Evolutionary conservation across 2,113 vertebrate genomes (phyloP), one percentile per base, ranked within the genome.

Genomic region (Athene noctua): DNA sequence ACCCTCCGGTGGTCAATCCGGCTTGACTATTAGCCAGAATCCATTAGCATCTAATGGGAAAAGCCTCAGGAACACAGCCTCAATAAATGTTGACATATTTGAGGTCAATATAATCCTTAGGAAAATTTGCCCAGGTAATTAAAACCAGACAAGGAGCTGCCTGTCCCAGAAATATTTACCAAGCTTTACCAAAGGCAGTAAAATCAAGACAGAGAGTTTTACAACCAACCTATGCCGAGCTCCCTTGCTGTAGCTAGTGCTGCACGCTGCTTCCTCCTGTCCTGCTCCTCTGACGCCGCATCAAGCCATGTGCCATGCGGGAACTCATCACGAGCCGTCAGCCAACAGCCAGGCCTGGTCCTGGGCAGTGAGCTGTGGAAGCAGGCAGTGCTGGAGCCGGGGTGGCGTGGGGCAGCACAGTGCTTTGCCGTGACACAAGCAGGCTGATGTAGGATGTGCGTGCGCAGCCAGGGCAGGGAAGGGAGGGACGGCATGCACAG

Each of bases 121-220:
- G 84, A 96, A 97, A 97, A 95, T 95, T 94, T 94, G 78, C 92
- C 70, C 95, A 94, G 92, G 97, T 97, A 97, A 97, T 97, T 97
- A 97, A 96, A 95, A 62, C 96, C 96, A 97, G 94, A 90, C 94
- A 91, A 95, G 94, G 96, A 95, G 84, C 75, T 94, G 97, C 94
- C 89, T 80, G 73, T 80, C 89, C 89, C 84, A 94, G 91, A 62
- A 91, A 82, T 92, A 94, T 92, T 95, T 87, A 97, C 92, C 38
- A 62, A 83, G 75, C 83, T 91, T 90, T 84, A 91, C 90, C 44
- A 85, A 95, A 94, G 91, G 92, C 89, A 85, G 80, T 70, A 81
- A 89, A 92, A 85, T 13, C 54, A 70, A 92, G 70, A 47, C 70
- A 21, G 77, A 16, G 61, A 29, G 58, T 65, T 95, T 87, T 79